Percentiles rank a stretch among this genome's conserved stretches.
These are phyloP conservation scores for Hypanus sabinus DNA, from an alignment of 2,113 vertebrate species.

Conservation along the genomic window DNA sequence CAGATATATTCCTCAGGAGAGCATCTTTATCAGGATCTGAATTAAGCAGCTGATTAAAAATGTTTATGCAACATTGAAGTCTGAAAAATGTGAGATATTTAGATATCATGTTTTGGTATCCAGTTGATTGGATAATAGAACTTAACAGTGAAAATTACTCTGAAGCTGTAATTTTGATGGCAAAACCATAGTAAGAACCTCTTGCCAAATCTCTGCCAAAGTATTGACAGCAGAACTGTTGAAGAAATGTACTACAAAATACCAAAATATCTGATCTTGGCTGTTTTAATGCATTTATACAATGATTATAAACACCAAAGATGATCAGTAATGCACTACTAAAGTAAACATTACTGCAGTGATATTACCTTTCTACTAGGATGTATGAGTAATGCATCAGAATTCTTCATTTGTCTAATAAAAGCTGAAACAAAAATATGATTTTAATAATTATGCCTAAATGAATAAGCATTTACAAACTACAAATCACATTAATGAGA, in stretches of 20 bases:
- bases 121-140: not conserved
- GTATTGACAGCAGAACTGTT: not conserved
- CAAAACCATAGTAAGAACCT: not conserved
- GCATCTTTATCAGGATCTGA: not conserved
- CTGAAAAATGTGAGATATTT: not conserved
- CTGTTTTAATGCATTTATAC: not conserved
- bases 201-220: not conserved
- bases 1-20: not conserved
- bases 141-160: not conserved
- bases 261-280: not conserved
- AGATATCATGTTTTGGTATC: not conserved
- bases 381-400: slow-evolving; percentile 19
- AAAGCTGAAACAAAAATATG: slow-evolving; percentile 12
- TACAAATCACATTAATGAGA: not conserved
- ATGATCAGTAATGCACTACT: not conserved
- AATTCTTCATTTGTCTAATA: not conserved
- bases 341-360: not conserved
- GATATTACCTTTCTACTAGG: slow-evolving; percentile 15
- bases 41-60: not conserved
- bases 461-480: not conserved
- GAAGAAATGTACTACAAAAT: not conserved
- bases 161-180: too few relatives aligned
- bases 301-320: not conserved
- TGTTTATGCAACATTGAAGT: not conserved
- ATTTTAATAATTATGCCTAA: not conserved